Evolutionary conservation across 1,140 invertebrate species (phyloP), one percentile per base, ranked within the genome.

Genomic region (Vanessa atalanta): DNA sequence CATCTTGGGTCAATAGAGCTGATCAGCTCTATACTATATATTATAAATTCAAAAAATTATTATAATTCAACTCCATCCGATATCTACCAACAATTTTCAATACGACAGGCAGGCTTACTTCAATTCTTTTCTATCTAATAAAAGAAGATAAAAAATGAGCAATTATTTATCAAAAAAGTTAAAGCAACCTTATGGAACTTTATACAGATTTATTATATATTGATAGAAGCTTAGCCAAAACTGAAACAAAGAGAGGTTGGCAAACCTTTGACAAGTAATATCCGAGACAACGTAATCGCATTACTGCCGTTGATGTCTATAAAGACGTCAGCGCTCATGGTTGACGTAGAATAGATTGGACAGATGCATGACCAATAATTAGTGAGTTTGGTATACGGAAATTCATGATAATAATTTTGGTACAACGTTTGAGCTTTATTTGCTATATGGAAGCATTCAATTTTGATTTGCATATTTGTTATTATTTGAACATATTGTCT

Each of bases 211-310:
- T 63, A 14, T 37, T 8, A 26, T 63, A 47, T 63, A 26, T 37
- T 63, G 57, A 23, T 31, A n/a, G n/a, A 63, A 63, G 63, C 43
- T 65, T 14, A 57, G 12, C 23, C 55, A 20, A 65, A 61, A 15
- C n/a, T 8, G 47, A 65, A 73, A 55, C 51, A 55, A 69, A 61
- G 53, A 23, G 16, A 23, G 68, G 68, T 60, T 70, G 26, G 43
- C 47, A 23, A 70, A 57, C 55, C 68, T 70, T 70, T 50, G 60
- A 51, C 68, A 50, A 70, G 57, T 70, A 70, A 70, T 70, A 70
- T 70, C 68, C 57, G 55, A 47, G 57, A 63, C 68, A 14, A 31
- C 16, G 23, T 70, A 70, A 70, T 70, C 68, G 57, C 57, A 63
- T 70, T 70, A 70, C 26, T 47, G 57, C n/a, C 20, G 60, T 47